Conservation (phyloP, 1,140 invertebrate species). For the Pogonognathellus flavescens region DNA sequence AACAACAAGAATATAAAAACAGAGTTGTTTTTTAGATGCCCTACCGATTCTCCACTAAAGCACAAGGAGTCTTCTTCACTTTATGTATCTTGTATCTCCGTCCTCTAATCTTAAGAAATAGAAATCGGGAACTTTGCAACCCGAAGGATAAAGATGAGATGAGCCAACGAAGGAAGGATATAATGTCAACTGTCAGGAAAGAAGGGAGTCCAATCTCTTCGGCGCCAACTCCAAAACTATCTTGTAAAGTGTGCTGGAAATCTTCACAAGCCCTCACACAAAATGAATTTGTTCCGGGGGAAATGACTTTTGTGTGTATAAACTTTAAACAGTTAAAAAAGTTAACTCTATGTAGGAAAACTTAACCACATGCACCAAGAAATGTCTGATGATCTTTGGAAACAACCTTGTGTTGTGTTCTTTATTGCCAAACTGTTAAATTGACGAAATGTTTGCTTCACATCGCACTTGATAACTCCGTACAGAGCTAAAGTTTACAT, state of each 20-base stretch:
- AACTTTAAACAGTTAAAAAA: too few relatives aligned
- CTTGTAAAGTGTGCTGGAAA: neutral
- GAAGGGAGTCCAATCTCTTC: constrained; percentile 40
- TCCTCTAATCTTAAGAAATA: constrained; percentile 14
- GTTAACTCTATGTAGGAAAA: too few relatives aligned
- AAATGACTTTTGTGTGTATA: too few relatives aligned
- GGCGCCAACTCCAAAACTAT: constrained; percentile 34
- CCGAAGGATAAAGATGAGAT: constrained; percentile 38
- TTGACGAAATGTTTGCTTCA: too few relatives aligned
- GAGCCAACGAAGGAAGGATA: constrained; percentile 40
- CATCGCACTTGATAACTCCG: too few relatives aligned
- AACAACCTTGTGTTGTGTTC: too few relatives aligned
- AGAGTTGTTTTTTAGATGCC: constrained; percentile 33
- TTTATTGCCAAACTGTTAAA: too few relatives aligned
- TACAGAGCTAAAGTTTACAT: too few relatives aligned
- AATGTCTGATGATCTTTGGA: too few relatives aligned
- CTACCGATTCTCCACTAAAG: constrained; percentile 19
- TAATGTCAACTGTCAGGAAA: constrained; percentile 43
- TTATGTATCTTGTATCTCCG: neutral
- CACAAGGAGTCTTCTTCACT: constrained; percentile 22
- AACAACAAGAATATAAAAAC: constrained; percentile 8
- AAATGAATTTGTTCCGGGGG: too few relatives aligned
- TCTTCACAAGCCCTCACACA: too few relatives aligned
- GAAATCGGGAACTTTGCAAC: constrained; percentile 41
- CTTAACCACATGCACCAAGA: too few relatives aligned